Percentiles rank a stretch among this genome's conserved stretches.
phyloP scores from a whole-genome alignment of 1,140 invertebrate species.

The Ylistrum balloti region DNA sequence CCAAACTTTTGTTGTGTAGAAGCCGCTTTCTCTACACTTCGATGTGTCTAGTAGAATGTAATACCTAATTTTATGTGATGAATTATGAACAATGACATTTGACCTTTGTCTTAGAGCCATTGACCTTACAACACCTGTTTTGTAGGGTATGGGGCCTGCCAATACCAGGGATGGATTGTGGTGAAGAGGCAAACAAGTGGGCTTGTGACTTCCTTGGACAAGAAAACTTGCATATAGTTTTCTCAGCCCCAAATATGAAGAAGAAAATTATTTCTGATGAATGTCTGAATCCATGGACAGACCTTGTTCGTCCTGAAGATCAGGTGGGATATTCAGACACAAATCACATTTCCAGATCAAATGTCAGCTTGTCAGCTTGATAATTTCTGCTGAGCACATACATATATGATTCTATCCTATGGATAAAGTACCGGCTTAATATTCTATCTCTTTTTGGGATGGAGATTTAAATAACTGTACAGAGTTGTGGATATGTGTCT shows the following conservation, averaged over 20 bases:
- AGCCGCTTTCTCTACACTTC: too few relatives aligned
- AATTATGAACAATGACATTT: neutral
- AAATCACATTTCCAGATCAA: too few relatives aligned
- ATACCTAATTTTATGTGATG: neutral
- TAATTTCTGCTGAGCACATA: too few relatives aligned
- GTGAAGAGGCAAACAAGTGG: neutral
- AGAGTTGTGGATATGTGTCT: too few relatives aligned
- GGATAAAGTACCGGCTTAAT: too few relatives aligned
- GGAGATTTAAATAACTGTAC: too few relatives aligned
- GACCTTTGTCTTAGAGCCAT: neutral
- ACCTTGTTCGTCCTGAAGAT: neutral
- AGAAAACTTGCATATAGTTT: neutral
- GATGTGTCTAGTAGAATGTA: too few relatives aligned
- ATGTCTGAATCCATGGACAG: neutral
- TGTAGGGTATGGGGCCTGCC: neutral
- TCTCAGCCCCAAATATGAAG: neutral
- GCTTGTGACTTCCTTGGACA: neutral
- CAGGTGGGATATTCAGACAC: constrained; percentile 8
- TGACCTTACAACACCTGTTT: neutral
- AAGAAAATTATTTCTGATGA: neutral
- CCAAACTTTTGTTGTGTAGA: neutral
- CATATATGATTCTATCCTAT: too few relatives aligned
- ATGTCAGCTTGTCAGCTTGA: too few relatives aligned
- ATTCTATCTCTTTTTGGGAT: too few relatives aligned
- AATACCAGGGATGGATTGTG: constrained; percentile 2